These are phyloP conservation scores for Zophobas atratus DNA, from an alignment of 1,140 invertebrate species.

Conservation along the genomic window DNA sequence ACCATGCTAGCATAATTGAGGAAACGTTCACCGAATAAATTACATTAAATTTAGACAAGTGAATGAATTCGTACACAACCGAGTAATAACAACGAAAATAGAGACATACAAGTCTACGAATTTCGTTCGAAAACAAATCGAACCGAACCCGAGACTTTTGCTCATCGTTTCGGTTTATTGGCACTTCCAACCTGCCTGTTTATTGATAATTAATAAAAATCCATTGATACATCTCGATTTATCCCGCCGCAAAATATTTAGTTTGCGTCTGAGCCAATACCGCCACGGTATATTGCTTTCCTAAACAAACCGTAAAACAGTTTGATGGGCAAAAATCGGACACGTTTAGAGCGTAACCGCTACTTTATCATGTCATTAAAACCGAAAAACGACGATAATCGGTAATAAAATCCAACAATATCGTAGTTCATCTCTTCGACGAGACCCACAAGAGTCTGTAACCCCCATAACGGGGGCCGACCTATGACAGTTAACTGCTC, in stretches of 20 bases:
- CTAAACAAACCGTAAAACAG: constrained; percentile 35
- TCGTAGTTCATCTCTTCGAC: constrained; percentile 35
- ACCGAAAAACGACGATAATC: constrained; percentile 32
- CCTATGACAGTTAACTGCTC: constrained; percentile 56
- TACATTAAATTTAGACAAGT: too few species aligned
- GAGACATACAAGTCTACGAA: too few species aligned
- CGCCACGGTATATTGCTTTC: constrained; percentile 25
- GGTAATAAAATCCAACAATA: constrained; percentile 43
- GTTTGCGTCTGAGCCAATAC: constrained; percentile 31
- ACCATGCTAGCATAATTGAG: too few species aligned
- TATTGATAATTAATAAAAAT: constrained; percentile 41
- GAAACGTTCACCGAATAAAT: too few species aligned
- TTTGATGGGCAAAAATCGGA: constrained; percentile 40
- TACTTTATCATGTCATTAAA: constrained; percentile 31
- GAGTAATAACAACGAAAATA: too few species aligned
- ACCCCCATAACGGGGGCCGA: constrained; percentile 49
- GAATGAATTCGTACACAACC: too few species aligned
- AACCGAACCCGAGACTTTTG: too few species aligned
- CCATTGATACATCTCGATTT: constrained; percentile 24
- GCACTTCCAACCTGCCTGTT: background rate
- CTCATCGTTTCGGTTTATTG: background rate
- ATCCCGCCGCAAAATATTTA: constrained; percentile 28
- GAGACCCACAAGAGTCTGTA: constrained; percentile 38
- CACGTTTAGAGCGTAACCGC: constrained; percentile 39
- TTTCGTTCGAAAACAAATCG: too few species aligned